Evolutionary conservation across 2,113 vertebrate species (phyloP).

Genomic region (Pitta sordida): DNA sequence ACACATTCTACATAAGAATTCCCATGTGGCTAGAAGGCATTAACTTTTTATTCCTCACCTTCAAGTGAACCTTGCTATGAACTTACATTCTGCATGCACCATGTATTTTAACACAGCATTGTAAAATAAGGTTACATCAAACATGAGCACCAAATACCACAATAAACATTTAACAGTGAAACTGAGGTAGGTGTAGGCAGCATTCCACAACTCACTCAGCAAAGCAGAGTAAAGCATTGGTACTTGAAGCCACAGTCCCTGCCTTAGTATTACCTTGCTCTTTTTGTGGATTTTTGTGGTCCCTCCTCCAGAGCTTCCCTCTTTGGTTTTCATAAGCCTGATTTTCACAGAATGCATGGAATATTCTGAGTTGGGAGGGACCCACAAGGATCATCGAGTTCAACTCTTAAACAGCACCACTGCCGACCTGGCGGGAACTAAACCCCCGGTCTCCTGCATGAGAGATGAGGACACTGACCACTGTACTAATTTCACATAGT

Average conservation of each 20-base stretch:
- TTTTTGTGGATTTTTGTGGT: not conserved
- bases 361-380: no score
- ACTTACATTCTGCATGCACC: not conserved
- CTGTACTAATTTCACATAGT: no score
- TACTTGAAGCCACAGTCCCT: not conserved
- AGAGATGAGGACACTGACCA: no score
- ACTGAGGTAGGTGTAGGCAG: not conserved
- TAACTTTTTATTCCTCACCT: not conserved
- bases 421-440: no score
- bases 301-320: not conserved
- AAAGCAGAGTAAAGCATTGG: not conserved
- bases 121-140: not conserved
- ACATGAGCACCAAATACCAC: not conserved
- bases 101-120: not conserved
- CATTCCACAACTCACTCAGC: not conserved
- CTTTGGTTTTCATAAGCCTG: not conserved
- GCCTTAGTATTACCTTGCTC: not conserved
- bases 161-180: not conserved
- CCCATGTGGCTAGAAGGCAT: not conserved
- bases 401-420: no score
- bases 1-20: not conserved
- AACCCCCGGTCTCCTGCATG: no score
- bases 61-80: not conserved
- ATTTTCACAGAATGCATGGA: no score
- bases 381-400: no score